These are phyloP conservation scores for Pachycephala philippinensis DNA, from an alignment of 2,113 vertebrate species.

Conservation along the genomic window DNA sequence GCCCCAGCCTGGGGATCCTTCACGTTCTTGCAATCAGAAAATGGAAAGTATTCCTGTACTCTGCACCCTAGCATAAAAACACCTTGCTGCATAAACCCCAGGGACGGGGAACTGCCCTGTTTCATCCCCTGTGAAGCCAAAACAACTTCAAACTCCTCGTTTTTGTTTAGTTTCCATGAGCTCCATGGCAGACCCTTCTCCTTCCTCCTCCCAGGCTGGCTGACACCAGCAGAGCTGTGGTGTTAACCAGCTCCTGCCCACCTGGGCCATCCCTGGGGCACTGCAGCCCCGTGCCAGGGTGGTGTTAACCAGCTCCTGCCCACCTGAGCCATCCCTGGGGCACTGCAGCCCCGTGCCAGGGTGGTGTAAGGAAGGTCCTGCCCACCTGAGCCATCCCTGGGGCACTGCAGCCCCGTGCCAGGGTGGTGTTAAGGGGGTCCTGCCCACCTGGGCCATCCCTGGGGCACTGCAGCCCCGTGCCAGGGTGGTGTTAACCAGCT, in stretches of 20 bases:
- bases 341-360: rapidly evolving
- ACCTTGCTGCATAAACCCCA: neutral
- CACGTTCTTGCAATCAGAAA: neutral
- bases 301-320: too few relatives aligned
- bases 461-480: neutral
- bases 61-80: neutral
- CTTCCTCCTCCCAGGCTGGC: neutral
- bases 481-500: rapidly evolving
- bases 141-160: neutral
- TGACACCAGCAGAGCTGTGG: neutral
- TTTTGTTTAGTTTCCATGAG: neutral
- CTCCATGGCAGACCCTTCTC: neutral
- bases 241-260: neutral
- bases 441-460: too few relatives aligned
- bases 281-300: rapidly evolving
- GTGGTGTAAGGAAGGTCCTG: too few relatives aligned
- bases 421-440: rapidly evolving
- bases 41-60: neutral
- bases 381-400: neutral
- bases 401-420: rapidly evolving
- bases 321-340: neutral
- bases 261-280: rapidly evolving
- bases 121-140: neutral
- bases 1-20: neutral
- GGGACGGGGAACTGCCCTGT: neutral